Percentiles rank a stretch among this genome's conserved stretches.
Conservation (phyloP, 64 coral and sea anemone species). For the Pocillopora damicornis region DNA sequence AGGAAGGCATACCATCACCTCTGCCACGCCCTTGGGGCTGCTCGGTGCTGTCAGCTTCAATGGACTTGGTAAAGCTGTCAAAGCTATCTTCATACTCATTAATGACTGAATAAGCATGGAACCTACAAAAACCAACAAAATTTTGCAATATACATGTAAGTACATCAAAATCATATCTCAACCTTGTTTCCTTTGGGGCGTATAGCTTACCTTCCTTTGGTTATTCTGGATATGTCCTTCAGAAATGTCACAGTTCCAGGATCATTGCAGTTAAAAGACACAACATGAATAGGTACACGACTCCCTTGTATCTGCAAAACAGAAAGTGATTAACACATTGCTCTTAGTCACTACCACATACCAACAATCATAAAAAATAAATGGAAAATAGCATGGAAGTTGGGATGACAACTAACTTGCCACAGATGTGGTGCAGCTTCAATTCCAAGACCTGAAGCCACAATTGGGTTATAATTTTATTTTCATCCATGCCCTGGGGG, state of each 20-base stretch:
- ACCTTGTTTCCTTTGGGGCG: no score
- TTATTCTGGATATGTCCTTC: slow-evolving; percentile 55
- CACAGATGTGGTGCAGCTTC: no score
- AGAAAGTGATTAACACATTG: not conserved
- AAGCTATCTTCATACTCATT: slow-evolving; percentile 84
- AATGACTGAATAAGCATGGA: slow-evolving; percentile 83
- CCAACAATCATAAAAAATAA: no score
- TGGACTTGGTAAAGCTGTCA: slow-evolving; percentile 48
- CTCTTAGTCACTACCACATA: no score
- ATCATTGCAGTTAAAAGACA: slow-evolving; percentile 79
- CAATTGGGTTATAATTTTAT: no score
- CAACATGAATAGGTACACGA: slow-evolving; percentile 74
- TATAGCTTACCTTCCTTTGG: slow-evolving; percentile 55
- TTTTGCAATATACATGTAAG: not conserved
- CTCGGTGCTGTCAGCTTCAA: slow-evolving; percentile 7
- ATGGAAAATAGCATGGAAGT: no score
- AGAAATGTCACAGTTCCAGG: slow-evolving; percentile 75
- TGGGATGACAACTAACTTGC: no score
- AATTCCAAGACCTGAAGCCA: no score
- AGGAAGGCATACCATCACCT: slow-evolving; percentile 83
- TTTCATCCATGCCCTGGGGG: no score
- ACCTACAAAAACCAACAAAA: slow-evolving; percentile 24
- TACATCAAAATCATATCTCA: not conserved
- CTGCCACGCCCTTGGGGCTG: slow-evolving; percentile 64
- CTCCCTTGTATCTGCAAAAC: slow-evolving; percentile 62